Evolutionary conservation across 2,888 invertebrate genomes (phyloP).

Genomic region (Drosophila setosimentum): DNA sequence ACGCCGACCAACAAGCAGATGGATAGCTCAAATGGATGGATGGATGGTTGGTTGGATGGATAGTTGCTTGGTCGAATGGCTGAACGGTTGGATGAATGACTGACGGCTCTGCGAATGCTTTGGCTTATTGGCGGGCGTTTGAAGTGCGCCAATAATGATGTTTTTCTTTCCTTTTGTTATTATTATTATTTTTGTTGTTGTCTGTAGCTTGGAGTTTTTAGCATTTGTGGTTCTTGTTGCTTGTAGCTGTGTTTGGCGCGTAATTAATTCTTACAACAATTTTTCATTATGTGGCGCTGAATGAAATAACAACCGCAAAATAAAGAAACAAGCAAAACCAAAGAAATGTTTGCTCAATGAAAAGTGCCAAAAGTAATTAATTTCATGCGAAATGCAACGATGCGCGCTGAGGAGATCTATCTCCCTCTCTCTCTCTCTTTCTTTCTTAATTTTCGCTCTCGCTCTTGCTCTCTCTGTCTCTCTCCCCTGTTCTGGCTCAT

Average conservation of each 20-base stretch:
- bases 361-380: constrained; percentile 82
- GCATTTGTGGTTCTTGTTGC: constrained; percentile 20
- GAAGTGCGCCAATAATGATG: constrained; percentile 76
- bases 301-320: constrained; percentile 56
- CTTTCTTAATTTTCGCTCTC: not conserved
- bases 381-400: constrained; percentile 82
- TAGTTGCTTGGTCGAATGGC: constrained; percentile 15
- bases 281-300: constrained; percentile 75
- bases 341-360: constrained; percentile 80
- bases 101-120: constrained; percentile 46
- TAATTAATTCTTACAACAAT: constrained; percentile 79
- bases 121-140: constrained; percentile 57
- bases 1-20: constrained; percentile 54
- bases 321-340: constrained; percentile 23
- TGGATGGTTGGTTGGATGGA: constrained; percentile 32
- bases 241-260: constrained; percentile 72
- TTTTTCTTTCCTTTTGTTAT: constrained; percentile 9
- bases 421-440: not conserved
- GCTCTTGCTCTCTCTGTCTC: not conserved
- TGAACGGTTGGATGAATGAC: constrained; percentile 50
- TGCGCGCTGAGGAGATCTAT: constrained; percentile 51
- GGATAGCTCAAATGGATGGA: constrained; percentile 32
- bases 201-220: not conserved
- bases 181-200: constrained; percentile 1
- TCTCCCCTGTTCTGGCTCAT: constrained; percentile 35